These are phyloP conservation scores for Vulpes vulpes DNA, from an alignment of 2,113 vertebrate species.

Conservation along the genomic window DNA sequence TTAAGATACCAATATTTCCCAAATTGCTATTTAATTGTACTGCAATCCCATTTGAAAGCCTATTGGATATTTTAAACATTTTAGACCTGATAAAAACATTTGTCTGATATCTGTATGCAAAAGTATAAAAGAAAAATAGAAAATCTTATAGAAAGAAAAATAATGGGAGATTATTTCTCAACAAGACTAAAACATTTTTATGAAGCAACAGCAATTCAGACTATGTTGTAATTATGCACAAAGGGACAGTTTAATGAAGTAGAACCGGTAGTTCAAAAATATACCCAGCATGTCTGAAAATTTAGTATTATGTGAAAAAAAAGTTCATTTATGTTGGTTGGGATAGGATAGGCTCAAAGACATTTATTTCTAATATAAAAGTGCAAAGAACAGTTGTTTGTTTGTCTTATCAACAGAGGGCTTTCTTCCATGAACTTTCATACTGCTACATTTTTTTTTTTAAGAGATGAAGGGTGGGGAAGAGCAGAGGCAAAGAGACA, in stretches of 20 bases:
- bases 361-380: not conserved
- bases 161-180: not conserved
- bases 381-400: not conserved
- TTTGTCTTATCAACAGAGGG: not conserved
- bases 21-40: constrained; percentile 35
- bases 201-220: not conserved
- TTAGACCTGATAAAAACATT: constrained; percentile 31
- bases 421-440: not conserved
- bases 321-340: not conserved
- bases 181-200: constrained; percentile 11
- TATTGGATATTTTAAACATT: constrained; percentile 6
- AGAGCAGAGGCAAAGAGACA: not conserved
- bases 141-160: not conserved
- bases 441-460: not conserved
- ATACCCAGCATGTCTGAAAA: not conserved
- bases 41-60: not conserved
- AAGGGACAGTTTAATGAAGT: not conserved
- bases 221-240: not conserved
- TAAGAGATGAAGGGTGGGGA: not conserved
- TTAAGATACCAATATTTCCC: not conserved
- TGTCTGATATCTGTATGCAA: not conserved
- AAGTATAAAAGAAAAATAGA: constrained; percentile 8
- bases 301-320: not conserved
- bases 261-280: not conserved
- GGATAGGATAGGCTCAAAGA: not conserved